A percentile compares a stretch with the other conserved stretches of the same genome.
Conservation (phyloP, 2,113 vertebrate genomes). For the Psammodynastes pulverulentus region DNA sequence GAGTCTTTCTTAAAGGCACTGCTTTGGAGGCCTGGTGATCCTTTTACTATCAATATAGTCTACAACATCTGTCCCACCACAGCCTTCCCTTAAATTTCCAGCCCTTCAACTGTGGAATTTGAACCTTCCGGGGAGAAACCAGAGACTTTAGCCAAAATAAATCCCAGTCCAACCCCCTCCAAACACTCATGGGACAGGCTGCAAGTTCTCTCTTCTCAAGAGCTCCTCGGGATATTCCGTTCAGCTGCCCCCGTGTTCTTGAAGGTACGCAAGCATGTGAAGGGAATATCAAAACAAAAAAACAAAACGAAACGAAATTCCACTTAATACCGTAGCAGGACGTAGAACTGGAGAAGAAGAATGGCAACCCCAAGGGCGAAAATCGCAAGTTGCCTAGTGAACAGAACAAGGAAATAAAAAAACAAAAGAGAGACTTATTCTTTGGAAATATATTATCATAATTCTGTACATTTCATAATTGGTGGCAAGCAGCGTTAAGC, state of each 20-base stretch:
- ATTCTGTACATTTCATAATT: neutral
- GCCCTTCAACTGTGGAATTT: constrained; percentile 1
- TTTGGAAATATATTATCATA: neutral
- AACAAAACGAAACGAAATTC: neutral
- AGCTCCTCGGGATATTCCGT: neutral
- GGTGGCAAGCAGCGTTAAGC: neutral
- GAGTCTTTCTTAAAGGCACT: neutral
- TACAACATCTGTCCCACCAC: neutral
- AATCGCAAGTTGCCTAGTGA: constrained; percentile 34
- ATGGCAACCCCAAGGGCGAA: constrained; percentile 4
- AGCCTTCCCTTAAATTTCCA: constrained; percentile 10
- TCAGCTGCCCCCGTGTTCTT: neutral
- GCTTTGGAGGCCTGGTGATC: neutral
- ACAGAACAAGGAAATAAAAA: neutral
- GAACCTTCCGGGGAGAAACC: neutral
- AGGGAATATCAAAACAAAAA: neutral
- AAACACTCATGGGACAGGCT: constrained; percentile 33
- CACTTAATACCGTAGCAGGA: constrained; percentile 49
- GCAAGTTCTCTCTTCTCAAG: neutral
- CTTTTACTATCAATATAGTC: neutral
- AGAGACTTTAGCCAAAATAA: neutral
- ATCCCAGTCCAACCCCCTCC: neutral
- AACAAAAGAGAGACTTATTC: neutral
- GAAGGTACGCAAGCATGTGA: neutral
- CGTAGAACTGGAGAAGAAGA: constrained; percentile 43